Conservation (phyloP, 2,797 vertebrate species). For the Siniperca undulata region DNA sequence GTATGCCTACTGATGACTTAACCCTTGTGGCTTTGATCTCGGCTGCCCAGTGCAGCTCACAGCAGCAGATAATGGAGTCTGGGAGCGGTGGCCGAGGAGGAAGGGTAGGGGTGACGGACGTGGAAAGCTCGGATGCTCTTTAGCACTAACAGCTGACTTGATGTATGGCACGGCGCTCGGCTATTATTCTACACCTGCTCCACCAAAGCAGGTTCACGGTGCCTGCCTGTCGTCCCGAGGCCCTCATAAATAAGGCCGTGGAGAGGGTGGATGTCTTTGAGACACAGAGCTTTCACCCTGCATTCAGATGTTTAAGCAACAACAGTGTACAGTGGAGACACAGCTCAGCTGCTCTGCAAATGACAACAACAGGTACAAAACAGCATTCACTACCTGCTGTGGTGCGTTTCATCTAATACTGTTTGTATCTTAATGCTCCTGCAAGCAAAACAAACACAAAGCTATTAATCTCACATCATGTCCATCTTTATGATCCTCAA, state of each 20-base stretch:
- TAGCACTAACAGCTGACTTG: conserved; percentile 77
- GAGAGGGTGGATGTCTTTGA: conserved; percentile 43
- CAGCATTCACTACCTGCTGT: conserved; percentile 6
- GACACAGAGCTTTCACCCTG: conserved; percentile 37
- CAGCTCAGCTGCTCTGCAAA: conserved; percentile 29
- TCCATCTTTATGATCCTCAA: conserved; percentile 18
- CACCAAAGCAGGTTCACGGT: conserved; percentile 44
- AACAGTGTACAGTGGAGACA: conserved; percentile 26
- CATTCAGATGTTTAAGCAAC: conserved; percentile 54
- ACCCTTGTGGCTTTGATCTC: conserved; percentile 63
- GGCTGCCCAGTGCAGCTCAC: conserved; percentile 24
- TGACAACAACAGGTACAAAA: conserved; percentile 34
- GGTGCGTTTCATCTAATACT: not conserved
- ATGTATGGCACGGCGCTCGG: conserved; percentile 62
- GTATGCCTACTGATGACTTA: conserved; percentile 50
- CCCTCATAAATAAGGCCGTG: conserved; percentile 72
- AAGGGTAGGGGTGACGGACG: conserved; percentile 41
- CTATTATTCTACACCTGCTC: conserved; percentile 77
- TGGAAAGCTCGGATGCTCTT: conserved; percentile 61
- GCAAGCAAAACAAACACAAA: conserved; percentile 37
- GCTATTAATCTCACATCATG: conserved; percentile 39
- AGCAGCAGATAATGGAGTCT: conserved; percentile 60
- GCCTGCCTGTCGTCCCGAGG: conserved; percentile 48
- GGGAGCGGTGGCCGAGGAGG: conserved; percentile 6
- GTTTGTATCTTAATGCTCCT: conserved; percentile 49